A percentile compares a stretch with the other conserved stretches of the same genome.
These are phyloP conservation scores for Cyclina sinensis DNA, from an alignment of 1,140 invertebrate species.

Conservation along the genomic window DNA sequence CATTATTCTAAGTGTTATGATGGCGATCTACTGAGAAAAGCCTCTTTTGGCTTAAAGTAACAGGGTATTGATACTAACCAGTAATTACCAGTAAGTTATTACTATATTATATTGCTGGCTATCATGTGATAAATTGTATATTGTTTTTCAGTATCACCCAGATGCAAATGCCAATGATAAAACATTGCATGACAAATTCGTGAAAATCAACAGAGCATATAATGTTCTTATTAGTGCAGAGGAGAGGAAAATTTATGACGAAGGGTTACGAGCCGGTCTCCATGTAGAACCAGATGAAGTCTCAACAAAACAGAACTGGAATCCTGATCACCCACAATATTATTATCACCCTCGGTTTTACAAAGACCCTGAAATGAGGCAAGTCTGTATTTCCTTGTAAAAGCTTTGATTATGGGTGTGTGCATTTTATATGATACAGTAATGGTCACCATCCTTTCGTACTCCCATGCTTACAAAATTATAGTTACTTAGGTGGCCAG, in stretches of 20 bases:
- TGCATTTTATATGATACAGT: not conserved
- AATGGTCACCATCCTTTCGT: too few species aligned
- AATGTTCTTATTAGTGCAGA: not conserved
- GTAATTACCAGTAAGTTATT: too few species aligned
- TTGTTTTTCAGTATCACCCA: conserved; percentile 15
- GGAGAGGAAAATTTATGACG: conserved; percentile 25
- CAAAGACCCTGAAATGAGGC: conserved; percentile 31
- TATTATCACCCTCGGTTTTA: conserved; percentile 61
- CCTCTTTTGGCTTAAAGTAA: too few species aligned
- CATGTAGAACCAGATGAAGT: conserved; percentile 9
- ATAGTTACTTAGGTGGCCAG: too few species aligned
- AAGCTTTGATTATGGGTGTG: not conserved
- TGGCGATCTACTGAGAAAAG: too few species aligned
- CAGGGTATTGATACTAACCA: too few species aligned
- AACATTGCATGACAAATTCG: conserved; percentile 42
- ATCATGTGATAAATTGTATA: too few species aligned
- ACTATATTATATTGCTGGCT: too few species aligned
- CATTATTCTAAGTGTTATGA: too few species aligned
- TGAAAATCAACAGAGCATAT: conserved; percentile 42
- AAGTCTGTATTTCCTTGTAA: not conserved
- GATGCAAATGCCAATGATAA: conserved; percentile 5
- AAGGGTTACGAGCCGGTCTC: not conserved
- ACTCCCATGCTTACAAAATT: too few species aligned
- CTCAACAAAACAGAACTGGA: not conserved
- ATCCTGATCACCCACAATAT: conserved; percentile 41